phyloP scores from a whole-genome alignment of 1,140 invertebrate species.

The Spodoptera litura region DNA sequence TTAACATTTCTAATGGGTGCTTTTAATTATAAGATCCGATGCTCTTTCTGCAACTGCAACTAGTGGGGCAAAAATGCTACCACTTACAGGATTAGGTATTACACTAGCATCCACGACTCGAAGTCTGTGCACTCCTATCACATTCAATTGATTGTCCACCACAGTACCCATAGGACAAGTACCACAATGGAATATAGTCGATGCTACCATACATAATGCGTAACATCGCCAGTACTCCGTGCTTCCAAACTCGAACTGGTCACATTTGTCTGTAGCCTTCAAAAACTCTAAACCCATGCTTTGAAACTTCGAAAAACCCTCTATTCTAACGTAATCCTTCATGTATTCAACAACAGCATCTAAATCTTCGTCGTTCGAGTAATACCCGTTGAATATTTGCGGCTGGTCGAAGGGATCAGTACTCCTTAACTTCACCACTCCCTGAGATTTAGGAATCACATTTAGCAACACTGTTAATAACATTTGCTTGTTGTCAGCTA shows the following conservation, averaged over 20 bases:
- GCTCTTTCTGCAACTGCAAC: slow-evolving; percentile 38
- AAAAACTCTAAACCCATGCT: slow-evolving; percentile 47
- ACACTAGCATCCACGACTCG: slow-evolving; percentile 66
- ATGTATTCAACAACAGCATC: not conserved
- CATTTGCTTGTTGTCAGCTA: not conserved
- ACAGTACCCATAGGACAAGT: slow-evolving; percentile 86
- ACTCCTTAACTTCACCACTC: not conserved
- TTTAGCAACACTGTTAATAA: not conserved
- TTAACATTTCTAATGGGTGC: too few species aligned
- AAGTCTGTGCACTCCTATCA: slow-evolving; percentile 69
- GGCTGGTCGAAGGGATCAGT: not conserved
- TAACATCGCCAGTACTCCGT: slow-evolving; percentile 78
- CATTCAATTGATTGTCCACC: slow-evolving; percentile 77
- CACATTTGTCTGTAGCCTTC: slow-evolving; percentile 45
- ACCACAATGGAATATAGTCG: slow-evolving; percentile 80
- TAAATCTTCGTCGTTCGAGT: not conserved
- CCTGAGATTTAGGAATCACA: slow-evolving; percentile 5
- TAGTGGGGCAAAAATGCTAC: slow-evolving; percentile 53
- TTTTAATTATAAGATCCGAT: not conserved
- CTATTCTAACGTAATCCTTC: slow-evolving; percentile 28
- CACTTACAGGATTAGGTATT: slow-evolving; percentile 57
- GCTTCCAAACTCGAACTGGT: slow-evolving; percentile 4
- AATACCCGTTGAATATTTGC: not conserved
- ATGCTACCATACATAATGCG: slow-evolving; percentile 63
- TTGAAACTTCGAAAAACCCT: slow-evolving; percentile 5